Conservation (phyloP, 1,140 invertebrate genomes). For the Bombus pyrosoma region DNA sequence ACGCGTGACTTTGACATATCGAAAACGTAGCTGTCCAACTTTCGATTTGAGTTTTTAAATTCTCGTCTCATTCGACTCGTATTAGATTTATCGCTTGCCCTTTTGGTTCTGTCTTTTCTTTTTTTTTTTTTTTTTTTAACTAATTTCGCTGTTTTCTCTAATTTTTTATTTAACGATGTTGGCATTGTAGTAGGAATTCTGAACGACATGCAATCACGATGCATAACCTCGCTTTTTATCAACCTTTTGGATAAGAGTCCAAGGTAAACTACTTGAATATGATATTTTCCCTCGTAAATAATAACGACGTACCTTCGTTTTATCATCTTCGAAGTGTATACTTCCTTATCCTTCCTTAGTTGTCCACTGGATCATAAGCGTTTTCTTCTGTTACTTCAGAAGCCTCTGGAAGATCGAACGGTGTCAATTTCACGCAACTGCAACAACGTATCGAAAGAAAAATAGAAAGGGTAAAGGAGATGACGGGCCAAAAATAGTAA, state of each 20-base stretch:
- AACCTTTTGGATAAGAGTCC: not conserved
- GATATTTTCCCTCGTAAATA: not conserved
- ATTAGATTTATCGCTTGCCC: too few species aligned
- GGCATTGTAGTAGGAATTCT: not conserved
- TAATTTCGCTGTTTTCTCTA: too few species aligned
- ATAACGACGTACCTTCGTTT: not conserved
- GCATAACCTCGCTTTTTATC: constrained; percentile 14
- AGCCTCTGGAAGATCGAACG: not conserved
- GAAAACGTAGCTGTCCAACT: not conserved
- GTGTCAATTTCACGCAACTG: not conserved
- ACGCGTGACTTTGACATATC: not conserved
- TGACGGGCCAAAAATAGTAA: not conserved
- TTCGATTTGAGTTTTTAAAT: not conserved
- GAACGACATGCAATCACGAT: constrained; percentile 17
- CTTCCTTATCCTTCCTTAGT: not conserved
- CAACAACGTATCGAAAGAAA: not conserved
- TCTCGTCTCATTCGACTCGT: not conserved
- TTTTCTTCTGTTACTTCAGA: not conserved
- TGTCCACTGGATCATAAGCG: not conserved
- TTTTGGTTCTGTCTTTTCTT: not conserved
- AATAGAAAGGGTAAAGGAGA: not conserved
- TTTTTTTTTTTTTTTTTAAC: not conserved
- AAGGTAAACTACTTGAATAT: constrained; percentile 34
- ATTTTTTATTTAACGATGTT: not conserved
- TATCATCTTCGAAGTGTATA: not conserved